Evolutionary conservation across 2,888 invertebrate genomes (phyloP).

Genomic region (Volucella inanis): DNA sequence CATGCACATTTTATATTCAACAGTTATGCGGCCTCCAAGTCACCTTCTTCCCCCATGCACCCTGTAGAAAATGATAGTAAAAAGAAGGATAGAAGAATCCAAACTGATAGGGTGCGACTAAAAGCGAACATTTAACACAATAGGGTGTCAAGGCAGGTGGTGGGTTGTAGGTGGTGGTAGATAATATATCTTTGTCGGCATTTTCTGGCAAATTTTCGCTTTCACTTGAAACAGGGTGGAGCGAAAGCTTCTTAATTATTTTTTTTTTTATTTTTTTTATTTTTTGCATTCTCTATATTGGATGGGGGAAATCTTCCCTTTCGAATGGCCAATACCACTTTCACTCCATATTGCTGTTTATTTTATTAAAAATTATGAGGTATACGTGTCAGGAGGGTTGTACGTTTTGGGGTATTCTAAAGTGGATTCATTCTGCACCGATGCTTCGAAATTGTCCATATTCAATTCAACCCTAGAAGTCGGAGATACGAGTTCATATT

Average conservation of each 20-base stretch:
- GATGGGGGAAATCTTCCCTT: neutral
- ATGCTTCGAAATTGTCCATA: no score
- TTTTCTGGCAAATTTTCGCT: constrained; percentile 51
- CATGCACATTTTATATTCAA: constrained; percentile 61
- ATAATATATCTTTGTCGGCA: neutral
- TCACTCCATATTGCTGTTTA: constrained; percentile 55
- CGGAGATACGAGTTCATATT: no score
- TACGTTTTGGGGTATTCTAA: no score
- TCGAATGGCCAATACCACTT: constrained; percentile 30
- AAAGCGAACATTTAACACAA: constrained; percentile 11
- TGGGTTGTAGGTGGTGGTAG: neutral
- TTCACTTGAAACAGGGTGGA: constrained; percentile 58
- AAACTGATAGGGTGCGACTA: constrained; percentile 20
- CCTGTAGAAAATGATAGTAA: neutral
- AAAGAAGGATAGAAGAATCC: neutral
- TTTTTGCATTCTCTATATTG: neutral
- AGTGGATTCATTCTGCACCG: no score
- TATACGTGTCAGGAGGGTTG: constrained; percentile 42
- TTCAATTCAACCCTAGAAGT: no score
- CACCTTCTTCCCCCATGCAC: constrained; percentile 19
- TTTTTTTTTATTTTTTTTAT: neutral
- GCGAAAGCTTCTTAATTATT: constrained; percentile 28
- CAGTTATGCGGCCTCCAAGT: constrained; percentile 33
- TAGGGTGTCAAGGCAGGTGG: neutral
- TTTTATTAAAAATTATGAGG: constrained; percentile 47